Evolutionary conservation across 2,888 invertebrate genomes (phyloP).

Genomic region (Erpobdella octoculata): DNA sequence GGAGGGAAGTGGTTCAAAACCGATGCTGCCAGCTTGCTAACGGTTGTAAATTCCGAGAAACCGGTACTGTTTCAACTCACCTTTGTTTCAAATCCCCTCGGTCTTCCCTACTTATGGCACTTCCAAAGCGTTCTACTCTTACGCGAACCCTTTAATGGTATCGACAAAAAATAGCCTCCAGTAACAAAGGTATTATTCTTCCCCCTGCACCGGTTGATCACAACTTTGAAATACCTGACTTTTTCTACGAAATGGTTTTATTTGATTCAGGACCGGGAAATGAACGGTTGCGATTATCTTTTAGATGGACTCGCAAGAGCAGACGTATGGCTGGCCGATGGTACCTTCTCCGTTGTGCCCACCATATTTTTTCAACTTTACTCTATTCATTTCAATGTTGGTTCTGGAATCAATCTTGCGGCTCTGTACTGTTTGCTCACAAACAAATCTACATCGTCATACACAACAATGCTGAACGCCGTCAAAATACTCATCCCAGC

Average conservation of each 20-base stretch:
- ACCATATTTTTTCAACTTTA: constrained; percentile 13
- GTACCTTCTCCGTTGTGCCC: constrained; percentile 6
- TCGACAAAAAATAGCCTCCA: too few species aligned
- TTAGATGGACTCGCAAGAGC: constrained; percentile 8
- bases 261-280: constrained; percentile 9
- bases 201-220: background rate
- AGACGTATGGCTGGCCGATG: constrained; percentile 21
- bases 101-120: too few species aligned
- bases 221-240: constrained; percentile 12
- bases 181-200: background rate
- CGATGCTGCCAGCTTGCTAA: too few species aligned
- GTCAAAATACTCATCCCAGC: constrained; percentile 4
- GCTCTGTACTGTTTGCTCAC: constrained; percentile 6
- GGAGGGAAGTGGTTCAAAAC: too few species aligned
- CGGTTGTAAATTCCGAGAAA: too few species aligned
- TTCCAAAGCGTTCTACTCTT: too few species aligned
- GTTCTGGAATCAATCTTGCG: constrained; percentile 6
- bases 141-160: too few species aligned
- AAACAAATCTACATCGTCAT: constrained; percentile 1
- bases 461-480: background rate
- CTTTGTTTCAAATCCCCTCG: too few species aligned
- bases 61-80: too few species aligned
- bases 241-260: background rate
- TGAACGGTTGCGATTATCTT: background rate
- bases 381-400: constrained; percentile 13